These are phyloP conservation scores for Chrysolina haemoptera DNA, from an alignment of 2,888 invertebrate genomes.

Conservation along the genomic window DNA sequence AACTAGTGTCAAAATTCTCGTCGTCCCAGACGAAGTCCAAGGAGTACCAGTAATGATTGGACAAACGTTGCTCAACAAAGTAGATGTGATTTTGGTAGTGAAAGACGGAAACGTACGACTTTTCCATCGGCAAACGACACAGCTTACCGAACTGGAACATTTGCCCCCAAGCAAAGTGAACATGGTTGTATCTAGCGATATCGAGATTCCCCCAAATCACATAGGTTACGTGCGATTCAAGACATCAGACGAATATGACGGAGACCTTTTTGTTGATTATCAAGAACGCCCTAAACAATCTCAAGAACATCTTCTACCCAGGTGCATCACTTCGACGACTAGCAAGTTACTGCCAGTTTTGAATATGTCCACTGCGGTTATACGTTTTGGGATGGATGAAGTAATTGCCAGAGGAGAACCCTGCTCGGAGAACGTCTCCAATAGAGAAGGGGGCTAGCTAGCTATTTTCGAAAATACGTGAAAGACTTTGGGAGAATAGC, in stretches of 20 bases:
- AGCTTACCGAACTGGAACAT: not conserved
- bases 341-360: not conserved
- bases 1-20: not conserved
- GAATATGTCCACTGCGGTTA: too few relatives aligned
- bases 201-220: constrained; percentile 2
- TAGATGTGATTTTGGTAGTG: not conserved
- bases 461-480: too few relatives aligned
- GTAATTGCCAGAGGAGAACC: too few relatives aligned
- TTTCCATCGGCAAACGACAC: not conserved
- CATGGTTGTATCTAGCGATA: not conserved
- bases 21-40: not conserved
- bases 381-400: too few relatives aligned
- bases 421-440: too few relatives aligned
- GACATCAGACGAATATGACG: not conserved
- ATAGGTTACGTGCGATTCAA: not conserved
- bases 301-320: not conserved
- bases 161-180: not conserved
- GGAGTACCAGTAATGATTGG: not conserved
- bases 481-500: too few relatives aligned
- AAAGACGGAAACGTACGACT: not conserved
- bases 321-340: constrained; percentile 3
- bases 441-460: too few relatives aligned
- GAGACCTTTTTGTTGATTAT: constrained; percentile 2
- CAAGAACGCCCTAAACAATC: not conserved
- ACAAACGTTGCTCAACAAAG: not conserved